These are phyloP conservation scores for Drosophila asahinai DNA, from an alignment of 1,140 invertebrate species.

Conservation along the genomic window DNA sequence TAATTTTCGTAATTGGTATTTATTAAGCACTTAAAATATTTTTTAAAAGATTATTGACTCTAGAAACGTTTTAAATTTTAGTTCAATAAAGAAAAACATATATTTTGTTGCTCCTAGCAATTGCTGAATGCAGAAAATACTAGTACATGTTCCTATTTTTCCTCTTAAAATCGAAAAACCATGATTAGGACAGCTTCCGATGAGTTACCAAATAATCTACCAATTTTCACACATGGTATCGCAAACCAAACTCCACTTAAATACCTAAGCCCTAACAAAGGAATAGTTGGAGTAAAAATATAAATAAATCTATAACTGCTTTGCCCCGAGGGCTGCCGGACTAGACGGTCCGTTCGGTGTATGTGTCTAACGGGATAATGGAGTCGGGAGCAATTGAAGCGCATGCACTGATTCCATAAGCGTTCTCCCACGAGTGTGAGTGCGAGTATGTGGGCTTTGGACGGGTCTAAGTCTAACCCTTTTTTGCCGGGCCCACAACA, in stretches of 20 bases:
- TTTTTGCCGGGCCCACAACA: constrained; percentile 20
- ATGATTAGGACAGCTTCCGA: neutral
- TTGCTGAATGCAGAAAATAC: too few species aligned
- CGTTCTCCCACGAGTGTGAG: constrained; percentile 26
- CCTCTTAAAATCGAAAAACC: neutral
- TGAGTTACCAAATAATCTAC: constrained; percentile 21
- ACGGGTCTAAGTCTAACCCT: constrained; percentile 28
- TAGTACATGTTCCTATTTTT: neutral
- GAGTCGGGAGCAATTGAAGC: constrained; percentile 68
- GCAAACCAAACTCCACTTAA: constrained; percentile 1
- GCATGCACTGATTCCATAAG: constrained; percentile 71
- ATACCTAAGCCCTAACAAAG: constrained; percentile 29
- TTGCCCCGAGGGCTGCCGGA: constrained; percentile 1
- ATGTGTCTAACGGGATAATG: constrained; percentile 60
- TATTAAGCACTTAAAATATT: neutral
- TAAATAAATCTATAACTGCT: constrained; percentile 27
- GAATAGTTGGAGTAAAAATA: constrained; percentile 19
- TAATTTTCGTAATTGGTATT: neutral
- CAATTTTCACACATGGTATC: constrained; percentile 30
- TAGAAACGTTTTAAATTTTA: neutral
- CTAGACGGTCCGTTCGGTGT: constrained; percentile 20
- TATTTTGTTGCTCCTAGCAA: too few species aligned
- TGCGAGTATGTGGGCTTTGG: constrained; percentile 1
- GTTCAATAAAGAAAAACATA: neutral
- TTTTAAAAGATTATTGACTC: neutral